Evolutionary conservation across 2,888 invertebrate genomes (phyloP).

Genomic region (Lochmaea capreae): DNA sequence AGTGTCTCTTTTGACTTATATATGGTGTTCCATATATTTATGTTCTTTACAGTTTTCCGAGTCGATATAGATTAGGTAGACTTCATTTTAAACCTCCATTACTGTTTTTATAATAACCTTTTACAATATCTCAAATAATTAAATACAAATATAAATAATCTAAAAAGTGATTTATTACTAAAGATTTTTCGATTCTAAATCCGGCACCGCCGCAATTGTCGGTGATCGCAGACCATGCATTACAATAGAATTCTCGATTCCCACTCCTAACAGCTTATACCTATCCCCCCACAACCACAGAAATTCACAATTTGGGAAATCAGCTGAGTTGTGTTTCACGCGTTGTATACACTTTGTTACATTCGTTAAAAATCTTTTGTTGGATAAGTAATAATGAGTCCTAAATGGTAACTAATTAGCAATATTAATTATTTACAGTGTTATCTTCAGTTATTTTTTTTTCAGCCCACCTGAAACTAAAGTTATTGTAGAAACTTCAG

Average conservation of each 20-base stretch:
- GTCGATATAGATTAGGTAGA: too few relatives aligned
- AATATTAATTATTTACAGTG: neutral
- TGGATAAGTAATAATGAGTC: conserved; percentile 31
- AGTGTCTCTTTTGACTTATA: too few relatives aligned
- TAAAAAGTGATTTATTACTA: neutral
- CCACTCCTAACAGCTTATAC: conserved; percentile 21
- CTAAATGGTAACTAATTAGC: conserved; percentile 31
- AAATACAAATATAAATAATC: too few relatives aligned
- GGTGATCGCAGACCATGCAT: conserved; percentile 24
- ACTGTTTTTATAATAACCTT: too few relatives aligned
- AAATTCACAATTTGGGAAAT: conserved; percentile 39
- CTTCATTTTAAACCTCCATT: too few relatives aligned
- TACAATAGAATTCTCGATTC: conserved; percentile 32
- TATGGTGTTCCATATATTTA: too few relatives aligned
- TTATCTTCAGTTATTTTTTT: conserved; percentile 19
- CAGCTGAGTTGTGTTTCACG: conserved; percentile 28
- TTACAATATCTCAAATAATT: too few relatives aligned
- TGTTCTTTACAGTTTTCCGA: too few relatives aligned
- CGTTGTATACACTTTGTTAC: conserved; percentile 12
- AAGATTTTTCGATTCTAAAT: neutral
- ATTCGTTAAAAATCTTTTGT: conserved; percentile 3
- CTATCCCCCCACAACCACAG: conserved; percentile 5
- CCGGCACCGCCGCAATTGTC: conserved; percentile 14
- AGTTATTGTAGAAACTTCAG: conserved; percentile 43
- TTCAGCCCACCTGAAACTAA: conserved; percentile 51